A percentile compares a stretch with the other conserved stretches of the same genome.
Evolutionary conservation across 2,113 vertebrate genomes (phyloP).

Genomic region (Pipa parva): DNA sequence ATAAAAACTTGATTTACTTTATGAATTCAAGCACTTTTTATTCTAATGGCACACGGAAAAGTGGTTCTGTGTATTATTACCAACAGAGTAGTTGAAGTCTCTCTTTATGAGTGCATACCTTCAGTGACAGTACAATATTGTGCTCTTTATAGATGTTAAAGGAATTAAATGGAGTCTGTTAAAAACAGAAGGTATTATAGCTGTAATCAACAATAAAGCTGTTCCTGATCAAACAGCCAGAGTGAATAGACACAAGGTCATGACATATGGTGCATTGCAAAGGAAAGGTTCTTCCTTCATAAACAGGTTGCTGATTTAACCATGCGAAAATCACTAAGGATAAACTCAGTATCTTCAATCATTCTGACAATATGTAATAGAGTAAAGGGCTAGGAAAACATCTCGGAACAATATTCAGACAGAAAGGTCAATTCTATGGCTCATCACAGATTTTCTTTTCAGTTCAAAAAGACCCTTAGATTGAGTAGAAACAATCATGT

Average conservation of each 20-base stretch:
- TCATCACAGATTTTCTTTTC: too few relatives aligned
- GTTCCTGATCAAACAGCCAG: not conserved
- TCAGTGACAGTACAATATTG: too few relatives aligned
- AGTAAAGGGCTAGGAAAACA: too few relatives aligned
- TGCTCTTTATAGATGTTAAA: too few relatives aligned
- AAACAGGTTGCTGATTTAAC: not conserved
- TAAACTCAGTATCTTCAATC: not conserved
- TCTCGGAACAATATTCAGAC: not conserved
- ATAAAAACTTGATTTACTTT: too few relatives aligned
- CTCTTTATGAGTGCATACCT: too few relatives aligned
- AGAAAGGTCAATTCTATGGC: not conserved
- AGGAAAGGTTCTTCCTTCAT: not conserved
- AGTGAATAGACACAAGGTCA: not conserved
- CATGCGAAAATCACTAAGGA: not conserved
- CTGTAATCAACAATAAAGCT: not conserved
- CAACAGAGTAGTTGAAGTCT: too few relatives aligned
- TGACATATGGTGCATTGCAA: not conserved
- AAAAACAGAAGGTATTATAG: conserved; percentile 19
- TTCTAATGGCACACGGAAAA: too few relatives aligned
- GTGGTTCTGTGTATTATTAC: conserved; percentile 3
- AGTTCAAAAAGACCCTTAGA: too few relatives aligned
- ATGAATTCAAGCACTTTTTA: too few relatives aligned
- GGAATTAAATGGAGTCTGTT: too few relatives aligned
- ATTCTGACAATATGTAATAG: not conserved
- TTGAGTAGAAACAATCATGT: too few relatives aligned